Base-by-base conservation (phyloP, 2,888 invertebrate genomes). In the Ochropacha duplaris region DNA sequence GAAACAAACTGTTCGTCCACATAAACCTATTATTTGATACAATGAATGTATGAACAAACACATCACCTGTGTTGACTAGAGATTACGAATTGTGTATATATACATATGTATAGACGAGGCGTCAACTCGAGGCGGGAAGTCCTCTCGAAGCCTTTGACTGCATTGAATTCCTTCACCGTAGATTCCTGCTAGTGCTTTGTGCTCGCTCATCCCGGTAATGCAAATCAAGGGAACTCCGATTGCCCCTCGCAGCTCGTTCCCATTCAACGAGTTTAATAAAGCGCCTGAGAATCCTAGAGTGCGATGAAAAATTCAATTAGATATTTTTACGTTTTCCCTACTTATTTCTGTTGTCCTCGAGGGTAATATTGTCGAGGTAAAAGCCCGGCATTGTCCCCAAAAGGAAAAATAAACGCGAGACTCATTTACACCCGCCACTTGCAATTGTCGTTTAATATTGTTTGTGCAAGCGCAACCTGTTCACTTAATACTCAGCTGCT, bases 281-380 rank as follows among this genome's bases (percentile, higher is more conserved):
- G 80, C 74, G 71, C 72, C 66, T 61, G 71, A 72, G 72, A 75
- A 78, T 78, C 73, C 71, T 79, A 78, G 81, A 77, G 71, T 74
- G 71, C 75, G 68, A 86, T 85, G 81, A 86, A 86, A 87, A 86
- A 87, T 88, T 87, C 85, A 85, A 88, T 87, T 85, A 84, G 78
- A 83, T 84, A 79, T 82, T 82, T 81, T 81, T 78, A 78, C 74
- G 72, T 76, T 76, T 73, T 67, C 65, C 60, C 61, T 69, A 74
- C 74, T 81, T 78, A 79, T 73, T 77, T 64, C 64, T 70, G 69
- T 78, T 76, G 78, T 81, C 74, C 72, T 76, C 74, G 61, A 59
- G 71, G 71, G 78, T 65, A 72, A 83, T 84, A 83, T 79, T 69
- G 71, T 65, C 66, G 74, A 73, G 69, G 74, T 72, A 71, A 74